These are phyloP conservation scores for Agrotis segetum DNA, from an alignment of 2,888 invertebrate species.

Conservation along the genomic window DNA sequence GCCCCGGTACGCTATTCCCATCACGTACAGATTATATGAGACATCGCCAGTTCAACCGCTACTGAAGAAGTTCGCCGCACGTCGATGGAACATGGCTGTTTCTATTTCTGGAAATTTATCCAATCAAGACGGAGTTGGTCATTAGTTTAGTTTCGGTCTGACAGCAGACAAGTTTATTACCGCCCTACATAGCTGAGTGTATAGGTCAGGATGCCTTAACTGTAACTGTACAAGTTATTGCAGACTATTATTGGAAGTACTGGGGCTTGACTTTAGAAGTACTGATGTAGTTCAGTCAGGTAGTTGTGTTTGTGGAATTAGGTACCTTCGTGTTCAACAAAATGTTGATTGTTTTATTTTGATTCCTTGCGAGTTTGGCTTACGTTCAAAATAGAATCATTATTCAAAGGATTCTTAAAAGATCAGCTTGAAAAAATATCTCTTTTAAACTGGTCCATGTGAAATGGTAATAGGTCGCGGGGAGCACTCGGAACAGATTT, in stretches of 20 bases:
- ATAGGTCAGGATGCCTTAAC: conserved; percentile 14
- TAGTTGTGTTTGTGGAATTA: neutral
- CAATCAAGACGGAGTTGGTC: conserved; percentile 69
- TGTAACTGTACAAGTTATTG: conserved; percentile 50
- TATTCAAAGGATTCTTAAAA: conserved; percentile 14
- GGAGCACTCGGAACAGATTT: conserved; percentile 55
- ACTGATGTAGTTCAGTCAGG: neutral
- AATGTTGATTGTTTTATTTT: neutral
- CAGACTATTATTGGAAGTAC: conserved; percentile 27
- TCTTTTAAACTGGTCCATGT: conserved; percentile 31
- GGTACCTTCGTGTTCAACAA: neutral
- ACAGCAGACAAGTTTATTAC: conserved; percentile 59
- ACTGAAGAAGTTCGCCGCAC: conserved; percentile 76
- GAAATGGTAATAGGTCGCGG: conserved; percentile 72
- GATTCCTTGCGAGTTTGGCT: neutral
- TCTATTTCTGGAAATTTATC: conserved; percentile 74
- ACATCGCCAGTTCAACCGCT: conserved; percentile 78
- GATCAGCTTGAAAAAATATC: conserved; percentile 13
- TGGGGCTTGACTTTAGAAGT: conserved; percentile 18
- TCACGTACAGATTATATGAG: conserved; percentile 84
- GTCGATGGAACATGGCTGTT: conserved; percentile 63
- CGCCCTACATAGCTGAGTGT: conserved; percentile 23
- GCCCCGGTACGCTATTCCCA: conserved; percentile 69
- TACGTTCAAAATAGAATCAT: neutral
- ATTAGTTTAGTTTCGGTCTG: conserved; percentile 68